Evolutionary conservation across 2,888 invertebrate species (phyloP).

Genomic region (Nemurella pictetii): DNA sequence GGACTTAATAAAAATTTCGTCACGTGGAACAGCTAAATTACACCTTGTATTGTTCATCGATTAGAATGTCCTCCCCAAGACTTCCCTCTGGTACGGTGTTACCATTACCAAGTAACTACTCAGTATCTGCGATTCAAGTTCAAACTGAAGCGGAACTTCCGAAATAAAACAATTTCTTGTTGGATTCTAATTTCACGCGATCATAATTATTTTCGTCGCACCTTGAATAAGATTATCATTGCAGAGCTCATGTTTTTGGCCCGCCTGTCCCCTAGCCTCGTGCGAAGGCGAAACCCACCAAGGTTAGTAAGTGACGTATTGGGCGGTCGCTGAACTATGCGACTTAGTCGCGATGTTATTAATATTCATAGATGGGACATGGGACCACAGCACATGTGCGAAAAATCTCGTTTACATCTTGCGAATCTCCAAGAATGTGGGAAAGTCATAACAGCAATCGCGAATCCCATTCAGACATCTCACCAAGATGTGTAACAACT

Average conservation of each 20-base stretch:
- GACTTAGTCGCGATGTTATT: not conserved
- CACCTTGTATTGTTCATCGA: not conserved
- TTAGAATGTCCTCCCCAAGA: not conserved
- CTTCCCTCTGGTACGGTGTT: not conserved
- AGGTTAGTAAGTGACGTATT: slow-evolving; percentile 47
- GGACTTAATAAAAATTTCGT: not conserved
- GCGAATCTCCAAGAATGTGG: not conserved
- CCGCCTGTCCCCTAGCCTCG: slow-evolving; percentile 27
- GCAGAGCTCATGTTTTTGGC: slow-evolving; percentile 28
- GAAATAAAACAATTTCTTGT: not conserved
- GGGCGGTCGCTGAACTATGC: slow-evolving; percentile 47
- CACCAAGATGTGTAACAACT: not conserved
- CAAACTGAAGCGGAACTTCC: not conserved
- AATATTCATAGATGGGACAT: not conserved
- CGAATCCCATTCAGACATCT: not conserved
- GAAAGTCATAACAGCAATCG: not conserved
- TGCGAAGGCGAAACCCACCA: slow-evolving; percentile 34
- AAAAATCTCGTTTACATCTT: not conserved
- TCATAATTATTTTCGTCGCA: not conserved
- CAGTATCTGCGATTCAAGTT: not conserved
- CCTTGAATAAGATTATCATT: not conserved
- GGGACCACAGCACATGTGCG: not conserved
- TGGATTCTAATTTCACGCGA: not conserved
- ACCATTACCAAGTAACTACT: not conserved
- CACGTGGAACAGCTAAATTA: not conserved